These are phyloP conservation scores for Eurypyga helias DNA, from an alignment of 2,113 vertebrate species.

Conservation along the genomic window DNA sequence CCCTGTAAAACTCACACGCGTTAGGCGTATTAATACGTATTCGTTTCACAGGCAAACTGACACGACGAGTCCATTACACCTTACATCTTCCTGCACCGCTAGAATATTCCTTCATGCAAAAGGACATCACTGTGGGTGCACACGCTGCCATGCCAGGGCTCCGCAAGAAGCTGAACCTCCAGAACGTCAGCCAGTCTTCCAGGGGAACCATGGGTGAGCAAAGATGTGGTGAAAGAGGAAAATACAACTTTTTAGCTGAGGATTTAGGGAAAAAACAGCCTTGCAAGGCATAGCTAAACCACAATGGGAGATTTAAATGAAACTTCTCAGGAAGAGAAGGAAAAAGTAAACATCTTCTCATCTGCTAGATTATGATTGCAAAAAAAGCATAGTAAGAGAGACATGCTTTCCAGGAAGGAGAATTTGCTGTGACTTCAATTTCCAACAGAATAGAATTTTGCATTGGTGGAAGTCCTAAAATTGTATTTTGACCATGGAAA, in stretches of 20 bases:
- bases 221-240: neutral
- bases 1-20: neutral
- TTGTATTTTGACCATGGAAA: neutral
- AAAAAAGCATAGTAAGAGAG: neutral
- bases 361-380: neutral
- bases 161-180: neutral
- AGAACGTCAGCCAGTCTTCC: neutral
- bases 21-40: neutral
- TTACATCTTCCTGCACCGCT: neutral
- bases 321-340: neutral
- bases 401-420: fast-evolving
- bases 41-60: neutral
- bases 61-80: neutral
- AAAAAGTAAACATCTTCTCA: neutral
- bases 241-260: neutral
- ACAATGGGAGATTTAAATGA: neutral
- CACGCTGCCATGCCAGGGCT: neutral
- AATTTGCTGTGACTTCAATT: neutral
- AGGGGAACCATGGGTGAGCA: neutral
- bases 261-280: neutral
- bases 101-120: neutral
- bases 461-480: neutral
- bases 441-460: neutral
- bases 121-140: neutral
- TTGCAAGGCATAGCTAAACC: neutral